phyloP scores from a whole-genome alignment of 2,113 vertebrate genomes.

The Amia ocellicauda region DNA sequence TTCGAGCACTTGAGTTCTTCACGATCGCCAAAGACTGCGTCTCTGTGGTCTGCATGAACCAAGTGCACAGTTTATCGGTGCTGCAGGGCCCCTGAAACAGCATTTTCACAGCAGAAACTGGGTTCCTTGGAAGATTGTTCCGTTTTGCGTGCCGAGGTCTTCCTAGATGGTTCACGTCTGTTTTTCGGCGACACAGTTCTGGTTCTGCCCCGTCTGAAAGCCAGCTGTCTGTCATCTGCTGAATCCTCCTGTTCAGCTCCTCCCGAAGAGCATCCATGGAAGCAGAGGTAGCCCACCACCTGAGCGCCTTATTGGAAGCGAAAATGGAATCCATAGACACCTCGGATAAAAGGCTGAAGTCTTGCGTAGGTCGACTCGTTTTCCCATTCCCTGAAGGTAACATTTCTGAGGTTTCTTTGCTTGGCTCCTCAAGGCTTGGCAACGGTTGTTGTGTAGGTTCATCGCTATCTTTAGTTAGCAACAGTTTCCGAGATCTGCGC shows the following conservation, averaged over 20 bases:
- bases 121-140: slow-evolving; percentile 47
- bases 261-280: slow-evolving; percentile 75
- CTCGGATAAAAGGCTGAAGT: slow-evolving; percentile 52
- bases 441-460: slow-evolving; percentile 57
- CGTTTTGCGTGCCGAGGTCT: slow-evolving; percentile 51
- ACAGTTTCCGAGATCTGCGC: slow-evolving; percentile 76
- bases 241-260: slow-evolving; percentile 80
- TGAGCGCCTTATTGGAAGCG: slow-evolving; percentile 68
- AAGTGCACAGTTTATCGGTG: slow-evolving; percentile 82
- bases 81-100: slow-evolving; percentile 88
- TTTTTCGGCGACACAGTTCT: slow-evolving; percentile 49
- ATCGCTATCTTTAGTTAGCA: slow-evolving; percentile 71
- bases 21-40: slow-evolving; percentile 88
- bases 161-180: slow-evolving; percentile 43
- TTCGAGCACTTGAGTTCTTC: slow-evolving; percentile 85
- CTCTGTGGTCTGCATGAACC: slow-evolving; percentile 99
- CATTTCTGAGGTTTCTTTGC: slow-evolving; percentile 46
- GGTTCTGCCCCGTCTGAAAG: slow-evolving; percentile 67
- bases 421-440: slow-evolving; percentile 52
- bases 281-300: slow-evolving; percentile 85
- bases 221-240: slow-evolving; percentile 85
- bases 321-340: slow-evolving; percentile 78
- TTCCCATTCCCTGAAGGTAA: slow-evolving; percentile 41
- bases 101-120: slow-evolving; percentile 78
- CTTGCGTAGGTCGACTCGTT: slow-evolving; percentile 40